Percentiles rank a stretch among this genome's conserved stretches.
These are phyloP conservation scores for Nothoprocta pentlandii DNA, from an alignment of 2,113 vertebrate species.

Conservation along the genomic window DNA sequence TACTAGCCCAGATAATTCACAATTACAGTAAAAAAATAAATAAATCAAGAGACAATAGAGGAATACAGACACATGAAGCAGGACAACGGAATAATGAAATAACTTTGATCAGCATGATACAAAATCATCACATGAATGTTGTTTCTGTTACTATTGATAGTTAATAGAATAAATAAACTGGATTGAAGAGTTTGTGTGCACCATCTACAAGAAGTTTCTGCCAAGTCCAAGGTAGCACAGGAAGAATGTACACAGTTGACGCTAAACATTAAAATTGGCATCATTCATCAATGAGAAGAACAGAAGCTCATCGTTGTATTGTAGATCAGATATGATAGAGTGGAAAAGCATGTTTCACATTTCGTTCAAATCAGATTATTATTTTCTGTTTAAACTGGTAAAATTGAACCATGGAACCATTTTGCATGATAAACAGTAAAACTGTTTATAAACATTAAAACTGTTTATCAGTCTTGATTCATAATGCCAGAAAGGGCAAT, in stretches of 20 bases:
- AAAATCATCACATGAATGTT: not conserved
- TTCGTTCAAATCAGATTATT: constrained; percentile 42
- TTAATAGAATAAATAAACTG: not conserved
- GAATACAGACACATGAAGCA: not conserved
- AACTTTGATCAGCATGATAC: not conserved
- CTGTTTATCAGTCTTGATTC: constrained; percentile 24
- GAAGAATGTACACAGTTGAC: not conserved
- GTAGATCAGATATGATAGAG: not conserved
- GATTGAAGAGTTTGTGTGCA: not conserved
- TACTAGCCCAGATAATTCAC: not conserved
- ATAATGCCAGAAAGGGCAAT: constrained; percentile 25
- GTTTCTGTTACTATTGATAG: not conserved
- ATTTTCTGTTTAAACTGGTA: constrained; percentile 12
- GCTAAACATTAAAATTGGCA: not conserved
- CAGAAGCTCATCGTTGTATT: constrained; percentile 20
- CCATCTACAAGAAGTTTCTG: not conserved
- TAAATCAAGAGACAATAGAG: not conserved
- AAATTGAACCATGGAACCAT: constrained; percentile 19
- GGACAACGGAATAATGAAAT: not conserved
- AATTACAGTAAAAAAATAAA: not conserved
- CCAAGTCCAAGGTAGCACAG: not conserved
- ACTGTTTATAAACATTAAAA: not conserved
- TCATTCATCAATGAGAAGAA: not conserved
- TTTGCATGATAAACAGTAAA: constrained; percentile 28
- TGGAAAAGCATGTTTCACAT: constrained; percentile 1